A percentile compares a stretch with the other conserved stretches of the same genome.
Evolutionary conservation across 1,140 invertebrate genomes (phyloP).

Genomic region (Epicauta chinensis): DNA sequence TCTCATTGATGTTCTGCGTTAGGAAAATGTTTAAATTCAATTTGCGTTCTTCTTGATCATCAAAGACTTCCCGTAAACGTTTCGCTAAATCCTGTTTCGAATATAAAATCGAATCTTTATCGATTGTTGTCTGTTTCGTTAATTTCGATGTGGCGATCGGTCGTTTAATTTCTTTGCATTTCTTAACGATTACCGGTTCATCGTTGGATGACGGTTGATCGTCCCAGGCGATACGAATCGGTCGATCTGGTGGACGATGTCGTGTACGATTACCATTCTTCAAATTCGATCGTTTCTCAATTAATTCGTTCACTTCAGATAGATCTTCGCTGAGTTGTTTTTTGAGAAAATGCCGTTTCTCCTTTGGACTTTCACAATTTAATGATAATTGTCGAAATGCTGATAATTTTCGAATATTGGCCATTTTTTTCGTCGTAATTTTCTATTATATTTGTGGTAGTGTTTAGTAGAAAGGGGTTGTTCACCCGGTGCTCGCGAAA

Average conservation of each 20-base stretch:
- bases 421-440: constrained; percentile 9
- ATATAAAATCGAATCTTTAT: constrained; percentile 48
- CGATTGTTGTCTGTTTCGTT: constrained; percentile 25
- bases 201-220: constrained; percentile 16
- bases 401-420: constrained; percentile 21
- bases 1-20: constrained; percentile 39
- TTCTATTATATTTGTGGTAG: constrained; percentile 15
- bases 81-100: constrained; percentile 49
- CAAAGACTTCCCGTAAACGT: constrained; percentile 47
- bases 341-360: constrained; percentile 24
- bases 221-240: constrained; percentile 35
- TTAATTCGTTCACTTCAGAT: constrained; percentile 19
- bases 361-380: constrained; percentile 25
- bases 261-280: too few species aligned
- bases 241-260: constrained; percentile 21
- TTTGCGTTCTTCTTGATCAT: constrained; percentile 45
- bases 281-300: too few species aligned
- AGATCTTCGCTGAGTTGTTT: constrained; percentile 38
- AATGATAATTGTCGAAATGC: constrained; percentile 36
- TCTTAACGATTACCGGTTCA: constrained; percentile 32
- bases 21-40: constrained; percentile 52
- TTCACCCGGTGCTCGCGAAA: constrained; percentile 31
- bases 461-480: constrained; percentile 24
- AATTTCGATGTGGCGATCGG: constrained; percentile 14
- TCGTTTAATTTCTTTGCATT: constrained; percentile 34